Evolutionary conservation across 2,888 invertebrate species (phyloP), one percentile per base, ranked within the genome.

Genomic region (Nemoura dubitans): DNA sequence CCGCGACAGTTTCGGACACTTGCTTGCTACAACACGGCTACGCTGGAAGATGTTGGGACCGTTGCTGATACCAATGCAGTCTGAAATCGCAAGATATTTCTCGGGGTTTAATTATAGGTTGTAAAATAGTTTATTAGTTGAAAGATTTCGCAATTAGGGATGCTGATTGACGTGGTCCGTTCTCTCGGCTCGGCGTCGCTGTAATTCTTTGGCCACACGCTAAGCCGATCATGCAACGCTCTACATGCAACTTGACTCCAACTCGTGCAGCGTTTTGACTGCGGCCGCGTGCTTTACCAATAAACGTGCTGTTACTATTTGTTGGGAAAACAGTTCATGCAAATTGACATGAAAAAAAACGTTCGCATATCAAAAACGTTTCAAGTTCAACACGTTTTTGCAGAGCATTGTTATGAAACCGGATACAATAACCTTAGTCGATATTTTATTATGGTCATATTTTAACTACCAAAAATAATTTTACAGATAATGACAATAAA

Each of bases 91-190:
- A 0, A 27, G 28, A 10, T 21, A 78, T 78, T 78, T 6, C 7
- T 27, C 27, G 5, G 3, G 78, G 26, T 78, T 78, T 78, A 78
- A 78, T 78, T 28, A 78, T 16, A 26, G n/a, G 78, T 26, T 78
- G 78, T 78, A 78, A 78, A 78, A 27, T 26, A 27, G 78, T 78
- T 78, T 28, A 78, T 78, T 78, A 78, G 78, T 78, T 28, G 59
- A 59, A 59, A 59, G 59, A 59, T 59, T 59, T 59, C 59, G 59
- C 59, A 59, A 59, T 59, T 59, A 59, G 21, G 59, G 21, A 21
- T 1, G 59, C 59, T 59, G 59, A 59, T 59, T 10, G 59, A 59
- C 59, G 59, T 59, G 59, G 14, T 59, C 14, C 10, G 14, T 7
- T 59, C 59, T 59, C 2, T 16, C 21, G 21, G 59, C 21, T 59